These are phyloP conservation scores for Adineta ricciae DNA, from an alignment of 2,888 invertebrate species.

Conservation along the genomic window DNA sequence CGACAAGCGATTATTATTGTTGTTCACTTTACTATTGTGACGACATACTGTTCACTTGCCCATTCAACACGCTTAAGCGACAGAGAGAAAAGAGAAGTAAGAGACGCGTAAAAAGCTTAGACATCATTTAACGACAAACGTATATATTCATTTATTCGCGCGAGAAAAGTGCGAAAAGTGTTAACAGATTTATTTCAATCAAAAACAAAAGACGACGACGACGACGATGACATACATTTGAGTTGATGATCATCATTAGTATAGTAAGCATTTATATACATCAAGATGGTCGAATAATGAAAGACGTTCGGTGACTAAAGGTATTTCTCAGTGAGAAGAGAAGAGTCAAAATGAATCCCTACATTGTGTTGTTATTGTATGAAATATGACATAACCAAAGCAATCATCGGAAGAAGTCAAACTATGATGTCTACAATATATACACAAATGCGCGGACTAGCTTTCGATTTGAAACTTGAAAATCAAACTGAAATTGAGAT, in stretches of 20 bases:
- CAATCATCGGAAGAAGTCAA: not conserved
- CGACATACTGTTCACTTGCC: not conserved
- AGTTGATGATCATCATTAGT: conserved; percentile 15
- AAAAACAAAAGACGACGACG: conserved; percentile 1
- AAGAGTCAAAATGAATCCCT: not conserved
- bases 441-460: not conserved
- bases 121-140: conserved; percentile 1
- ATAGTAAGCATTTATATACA: not conserved
- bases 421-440: not conserved
- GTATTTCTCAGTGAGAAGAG: not conserved
- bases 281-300: not conserved
- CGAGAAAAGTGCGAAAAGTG: conserved; percentile 15
- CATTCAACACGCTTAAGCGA: not conserved
- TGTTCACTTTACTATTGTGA: not conserved
- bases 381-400: not conserved
- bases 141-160: not conserved
- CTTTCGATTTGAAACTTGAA: not conserved
- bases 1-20: conserved; percentile 2
- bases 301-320: not conserved
- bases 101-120: conserved; percentile 15
- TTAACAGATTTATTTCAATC: conserved; percentile 15
- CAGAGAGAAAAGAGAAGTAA: not conserved
- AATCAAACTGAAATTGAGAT: not conserved
- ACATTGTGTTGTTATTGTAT: not conserved
- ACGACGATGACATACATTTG: not conserved